phyloP scores from a whole-genome alignment of 2,888 invertebrate genomes.

The Cheilosia scutellata region DNA sequence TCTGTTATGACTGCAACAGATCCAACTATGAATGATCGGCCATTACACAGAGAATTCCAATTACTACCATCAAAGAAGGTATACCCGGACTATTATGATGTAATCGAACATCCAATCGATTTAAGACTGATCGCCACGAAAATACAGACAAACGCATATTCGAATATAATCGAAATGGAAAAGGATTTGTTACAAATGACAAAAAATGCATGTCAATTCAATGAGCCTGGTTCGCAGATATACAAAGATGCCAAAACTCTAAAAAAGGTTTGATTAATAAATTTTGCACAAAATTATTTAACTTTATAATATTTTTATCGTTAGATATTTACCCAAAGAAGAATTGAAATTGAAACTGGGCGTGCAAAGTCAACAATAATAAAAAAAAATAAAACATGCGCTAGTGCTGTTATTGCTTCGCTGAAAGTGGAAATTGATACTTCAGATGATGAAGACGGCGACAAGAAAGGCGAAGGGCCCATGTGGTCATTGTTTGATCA shows the following conservation, averaged over 20 bases:
- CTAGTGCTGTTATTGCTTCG: conserved; percentile 86
- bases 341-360: conserved; percentile 90
- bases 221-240: conserved; percentile 98
- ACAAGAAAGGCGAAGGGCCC: conserved; percentile 88
- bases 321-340: conserved; percentile 88
- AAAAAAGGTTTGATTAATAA: conserved; percentile 87
- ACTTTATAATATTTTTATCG: conserved; percentile 39
- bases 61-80: conserved; percentile 95
- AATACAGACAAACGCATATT: conserved; percentile 94
- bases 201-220: conserved; percentile 97
- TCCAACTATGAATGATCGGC: conserved; percentile 88
- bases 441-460: conserved; percentile 87
- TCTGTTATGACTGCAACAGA: conserved; percentile 94
- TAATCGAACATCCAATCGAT: conserved; percentile 97
- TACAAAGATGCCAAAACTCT: conserved; percentile 97
- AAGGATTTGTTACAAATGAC: conserved; percentile 95
- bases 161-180: conserved; percentile 92
- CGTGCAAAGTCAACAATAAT: conserved; percentile 86
- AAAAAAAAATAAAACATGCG: conserved; percentile 81
- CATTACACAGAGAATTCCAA: conserved; percentile 94
- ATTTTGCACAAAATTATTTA: not conserved
- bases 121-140: conserved; percentile 96
- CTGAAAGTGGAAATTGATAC: conserved; percentile 87
- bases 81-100: conserved; percentile 97
- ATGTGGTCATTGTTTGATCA: conserved; percentile 96